Evolutionary conservation across 2,888 invertebrate genomes (phyloP).

Genomic region (Cremastobaeus sp.): DNA sequence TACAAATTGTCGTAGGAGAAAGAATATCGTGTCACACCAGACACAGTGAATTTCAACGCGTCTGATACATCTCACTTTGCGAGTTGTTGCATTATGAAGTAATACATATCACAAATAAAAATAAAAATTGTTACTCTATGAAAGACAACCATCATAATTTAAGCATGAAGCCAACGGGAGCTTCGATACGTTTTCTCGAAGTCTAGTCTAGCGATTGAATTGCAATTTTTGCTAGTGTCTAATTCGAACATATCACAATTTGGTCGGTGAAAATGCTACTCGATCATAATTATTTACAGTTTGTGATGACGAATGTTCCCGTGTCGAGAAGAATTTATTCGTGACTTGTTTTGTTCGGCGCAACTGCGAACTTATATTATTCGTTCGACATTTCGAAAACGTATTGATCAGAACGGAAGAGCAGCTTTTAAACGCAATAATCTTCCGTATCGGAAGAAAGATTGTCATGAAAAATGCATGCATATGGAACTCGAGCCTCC

Average conservation of each 20-base stretch:
- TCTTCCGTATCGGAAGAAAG: conserved; percentile 6
- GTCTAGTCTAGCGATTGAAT: background rate
- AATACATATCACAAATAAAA: conserved; percentile 60
- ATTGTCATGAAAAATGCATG: conserved; percentile 10
- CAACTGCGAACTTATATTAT: too few relatives aligned
- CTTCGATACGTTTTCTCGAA: background rate
- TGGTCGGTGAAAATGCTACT: too few relatives aligned
- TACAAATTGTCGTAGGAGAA: conserved; percentile 41
- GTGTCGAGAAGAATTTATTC: too few relatives aligned
- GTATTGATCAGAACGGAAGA: background rate
- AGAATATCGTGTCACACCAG: conserved; percentile 24
- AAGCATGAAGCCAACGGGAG: background rate
- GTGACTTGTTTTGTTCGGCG: too few relatives aligned
- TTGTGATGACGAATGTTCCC: too few relatives aligned
- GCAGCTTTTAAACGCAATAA: conserved; percentile 2
- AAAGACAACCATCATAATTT: conserved; percentile 45
- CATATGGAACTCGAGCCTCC: background rate
- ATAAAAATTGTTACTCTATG: conserved; percentile 59
- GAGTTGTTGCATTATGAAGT: conserved; percentile 61
- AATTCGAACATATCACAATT: conserved; percentile 34
- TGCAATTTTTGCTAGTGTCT: conserved; percentile 6
- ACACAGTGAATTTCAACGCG: conserved; percentile 46
- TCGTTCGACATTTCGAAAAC: too few relatives aligned
- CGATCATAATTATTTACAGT: conserved; percentile 12
- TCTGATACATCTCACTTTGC: conserved; percentile 58